Evolutionary conservation across 2,797 vertebrate genomes (phyloP).

Genomic region (Parauchenoglanis ngamensis): DNA sequence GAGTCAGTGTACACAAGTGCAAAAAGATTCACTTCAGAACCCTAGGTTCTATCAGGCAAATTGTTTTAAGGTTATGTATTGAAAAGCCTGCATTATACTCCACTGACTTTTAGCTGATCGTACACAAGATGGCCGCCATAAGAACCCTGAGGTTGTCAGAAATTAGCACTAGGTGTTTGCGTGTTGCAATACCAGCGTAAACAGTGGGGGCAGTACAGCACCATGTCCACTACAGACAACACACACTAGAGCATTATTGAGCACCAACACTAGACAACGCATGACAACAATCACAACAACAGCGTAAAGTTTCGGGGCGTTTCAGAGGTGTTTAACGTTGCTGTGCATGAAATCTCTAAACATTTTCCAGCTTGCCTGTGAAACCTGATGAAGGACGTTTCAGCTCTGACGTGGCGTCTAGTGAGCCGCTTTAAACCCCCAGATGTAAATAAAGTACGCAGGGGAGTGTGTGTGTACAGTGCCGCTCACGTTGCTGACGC

Average conservation of each 20-base stretch:
- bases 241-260: not conserved
- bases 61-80: not conserved
- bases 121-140: too few relatives aligned
- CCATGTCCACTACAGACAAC: not conserved
- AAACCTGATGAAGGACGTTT: not conserved
- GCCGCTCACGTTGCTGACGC: not conserved
- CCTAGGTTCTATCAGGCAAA: not conserved
- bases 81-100: too few relatives aligned
- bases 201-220: not conserved
- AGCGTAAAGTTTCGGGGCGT: not conserved
- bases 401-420: not conserved
- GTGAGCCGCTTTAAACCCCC: not conserved
- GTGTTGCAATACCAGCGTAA: too few relatives aligned
- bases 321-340: not conserved
- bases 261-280: not conserved
- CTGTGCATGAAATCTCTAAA: not conserved
- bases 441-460: not conserved
- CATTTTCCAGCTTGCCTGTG: not conserved
- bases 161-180: too few relatives aligned
- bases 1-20: not conserved
- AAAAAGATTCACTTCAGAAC: not conserved
- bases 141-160: not conserved
- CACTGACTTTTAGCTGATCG: too few relatives aligned
- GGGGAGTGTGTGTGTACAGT: not conserved
- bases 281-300: not conserved